Base-by-base conservation (phyloP, 2,113 vertebrate genomes). In the Channa argus region DNA sequence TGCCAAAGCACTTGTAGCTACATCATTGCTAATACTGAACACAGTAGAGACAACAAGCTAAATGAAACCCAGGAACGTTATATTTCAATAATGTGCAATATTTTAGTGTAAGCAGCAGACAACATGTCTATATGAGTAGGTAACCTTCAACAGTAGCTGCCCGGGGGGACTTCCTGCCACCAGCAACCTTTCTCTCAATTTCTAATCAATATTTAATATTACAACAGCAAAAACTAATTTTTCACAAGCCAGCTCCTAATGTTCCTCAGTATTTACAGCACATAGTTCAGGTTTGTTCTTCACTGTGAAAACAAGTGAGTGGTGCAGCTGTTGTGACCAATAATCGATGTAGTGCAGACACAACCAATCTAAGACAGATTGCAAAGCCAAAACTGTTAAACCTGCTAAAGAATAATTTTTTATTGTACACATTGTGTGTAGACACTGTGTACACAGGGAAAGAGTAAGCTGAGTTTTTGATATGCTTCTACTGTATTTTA, bases 301-400 rank as follows among this genome's bases (percentile, higher is more conserved):
- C 13, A 41, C 34, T 38, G 36, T n/a, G 13, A 53, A 12, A 52
- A 24, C 8, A 73, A 67, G 38, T 34, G 58, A 50, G 12, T 15
- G 34, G 6, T 55, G 55, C 56, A 67, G 13, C 47, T 34, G 55
- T 15, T 65, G 49, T 37, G 53, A 49, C 49, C 6, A 44, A 50
- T 24, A 34, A 24, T 24, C 38, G 52, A 74, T 64, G 72, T 24
- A 14, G 71, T n/a, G 7, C 12, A 5, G 47, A 60, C 24, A 24
- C 8, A 77, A 74, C 13, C 75, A 79, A 76, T 58, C 13, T 36
- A 13, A 67, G 55, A 62, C 51, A 59, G 5, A 58, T n/a, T 14
- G 13, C 46, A 54, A 69, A 59, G 33, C 53, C 15, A 59, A 74
- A 63, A 39, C 37, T 60, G 47, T 45, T 52, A 67, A 24, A 51